These are phyloP conservation scores for Centruroides vittatus DNA, from an alignment of 1,140 invertebrate genomes.

Conservation along the genomic window DNA sequence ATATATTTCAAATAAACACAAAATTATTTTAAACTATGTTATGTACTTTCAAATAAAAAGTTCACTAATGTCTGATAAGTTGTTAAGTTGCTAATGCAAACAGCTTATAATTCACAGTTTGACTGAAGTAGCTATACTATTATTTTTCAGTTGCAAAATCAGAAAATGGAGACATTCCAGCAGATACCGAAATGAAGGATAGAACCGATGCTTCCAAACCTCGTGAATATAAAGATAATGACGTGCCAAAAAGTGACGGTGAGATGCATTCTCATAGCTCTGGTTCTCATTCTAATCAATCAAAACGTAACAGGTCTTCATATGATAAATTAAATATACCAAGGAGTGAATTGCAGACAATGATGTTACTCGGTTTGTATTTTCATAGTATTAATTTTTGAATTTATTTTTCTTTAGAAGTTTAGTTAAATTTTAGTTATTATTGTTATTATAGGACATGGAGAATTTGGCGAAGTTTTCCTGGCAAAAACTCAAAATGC, in stretches of 20 bases:
- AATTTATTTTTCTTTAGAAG: background rate
- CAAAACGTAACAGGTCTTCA: conserved; percentile 41
- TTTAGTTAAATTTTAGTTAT: background rate
- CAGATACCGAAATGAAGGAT: conserved; percentile 25
- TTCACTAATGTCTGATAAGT: too few species aligned
- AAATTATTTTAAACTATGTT: background rate
- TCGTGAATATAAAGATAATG: conserved; percentile 31
- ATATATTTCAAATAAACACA: background rate
- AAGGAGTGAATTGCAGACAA: conserved; percentile 53
- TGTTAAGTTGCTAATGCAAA: too few species aligned
- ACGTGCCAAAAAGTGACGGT: conserved; percentile 44
- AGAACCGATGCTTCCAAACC: conserved; percentile 19
- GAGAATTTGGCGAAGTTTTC: conserved; percentile 80
- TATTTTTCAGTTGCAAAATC: conserved; percentile 17
- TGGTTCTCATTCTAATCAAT: conserved; percentile 32
- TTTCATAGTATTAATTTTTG: too few species aligned
- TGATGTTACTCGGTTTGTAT: conserved; percentile 53
- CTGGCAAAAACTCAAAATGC: conserved; percentile 43
- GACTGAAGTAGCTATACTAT: too few species aligned
- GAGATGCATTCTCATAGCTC: conserved; percentile 54
- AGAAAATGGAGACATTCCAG: conserved; percentile 43
- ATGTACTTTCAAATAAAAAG: background rate
- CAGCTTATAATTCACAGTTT: too few species aligned
- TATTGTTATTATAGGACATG: conserved; percentile 43
- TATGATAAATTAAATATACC: conserved; percentile 62